Percentiles rank a stretch among this genome's conserved stretches.
phyloP scores from a whole-genome alignment of 2,888 invertebrate genomes.

The Flexamia atlantica region DNA sequence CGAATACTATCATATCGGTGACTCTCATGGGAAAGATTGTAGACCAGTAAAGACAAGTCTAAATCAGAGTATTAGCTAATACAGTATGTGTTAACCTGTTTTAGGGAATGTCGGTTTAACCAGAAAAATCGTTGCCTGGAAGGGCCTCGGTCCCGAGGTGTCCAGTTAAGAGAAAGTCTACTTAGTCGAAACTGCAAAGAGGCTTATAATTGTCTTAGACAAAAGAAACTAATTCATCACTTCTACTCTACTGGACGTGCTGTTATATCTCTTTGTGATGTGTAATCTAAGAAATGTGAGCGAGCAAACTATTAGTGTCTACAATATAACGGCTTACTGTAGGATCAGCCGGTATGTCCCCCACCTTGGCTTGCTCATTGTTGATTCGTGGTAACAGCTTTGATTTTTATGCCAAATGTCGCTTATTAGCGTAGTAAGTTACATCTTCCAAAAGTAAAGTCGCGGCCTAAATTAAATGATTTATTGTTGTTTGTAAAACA shows the following conservation, averaged over 20 bases:
- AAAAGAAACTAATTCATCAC: too few relatives aligned
- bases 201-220: too few relatives aligned
- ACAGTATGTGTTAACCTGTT: too few relatives aligned
- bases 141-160: too few relatives aligned
- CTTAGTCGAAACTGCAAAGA: too few relatives aligned
- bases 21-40: too few relatives aligned
- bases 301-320: conserved; percentile 21
- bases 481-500: not conserved
- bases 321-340: not conserved
- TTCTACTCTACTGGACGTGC: conserved; percentile 15
- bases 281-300: conserved; percentile 3
- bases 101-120: too few relatives aligned
- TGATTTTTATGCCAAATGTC: conserved; percentile 12
- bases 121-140: too few relatives aligned
- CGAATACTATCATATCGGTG: too few relatives aligned
- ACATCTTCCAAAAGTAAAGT: not conserved
- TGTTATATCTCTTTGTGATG: not conserved
- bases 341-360: not conserved
- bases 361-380: conserved; percentile 31
- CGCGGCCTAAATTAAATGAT: conserved; percentile 8
- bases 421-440: not conserved
- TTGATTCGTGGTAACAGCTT: not conserved
- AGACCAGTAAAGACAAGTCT: too few relatives aligned
- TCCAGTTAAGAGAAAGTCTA: too few relatives aligned
- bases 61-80: too few relatives aligned